Evolutionary conservation across 2,888 invertebrate genomes (phyloP).

Genomic region (Drosophila meridiana): DNA sequence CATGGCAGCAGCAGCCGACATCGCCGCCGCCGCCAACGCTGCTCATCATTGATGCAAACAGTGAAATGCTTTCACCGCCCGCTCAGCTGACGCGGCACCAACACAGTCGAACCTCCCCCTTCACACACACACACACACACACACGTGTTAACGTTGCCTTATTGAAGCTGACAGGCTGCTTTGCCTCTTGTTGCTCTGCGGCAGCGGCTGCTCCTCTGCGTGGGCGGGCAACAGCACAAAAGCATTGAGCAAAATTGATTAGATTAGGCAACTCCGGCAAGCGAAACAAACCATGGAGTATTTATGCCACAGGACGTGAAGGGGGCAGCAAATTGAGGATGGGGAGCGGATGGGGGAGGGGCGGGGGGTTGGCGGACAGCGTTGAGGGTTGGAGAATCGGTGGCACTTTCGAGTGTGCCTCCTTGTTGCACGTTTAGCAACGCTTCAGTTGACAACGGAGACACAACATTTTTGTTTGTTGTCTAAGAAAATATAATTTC

Average conservation of each 20-base stretch:
- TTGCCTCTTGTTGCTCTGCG: constrained; percentile 39
- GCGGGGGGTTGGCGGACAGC: background rate
- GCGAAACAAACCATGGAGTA: constrained; percentile 54
- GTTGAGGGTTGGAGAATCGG: background rate
- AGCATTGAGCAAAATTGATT: constrained; percentile 73
- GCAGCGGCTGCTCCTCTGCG: constrained; percentile 29
- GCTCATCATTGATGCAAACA: constrained; percentile 79
- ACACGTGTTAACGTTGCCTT: constrained; percentile 73
- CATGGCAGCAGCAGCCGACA: constrained; percentile 13
- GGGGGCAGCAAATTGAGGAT: background rate
- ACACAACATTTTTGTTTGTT: constrained; percentile 8
- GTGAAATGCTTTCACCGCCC: constrained; percentile 76
- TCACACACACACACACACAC: constrained; percentile 17
- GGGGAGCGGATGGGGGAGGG: background rate
- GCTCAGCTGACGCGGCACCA: constrained; percentile 36
- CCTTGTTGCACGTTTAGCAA: constrained; percentile 42
- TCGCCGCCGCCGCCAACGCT: constrained; percentile 5
- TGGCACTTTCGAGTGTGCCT: constrained; percentile 9
- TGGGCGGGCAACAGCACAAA: constrained; percentile 54
- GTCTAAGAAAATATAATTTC: constrained; percentile 25
- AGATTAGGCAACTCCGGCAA: constrained; percentile 66
- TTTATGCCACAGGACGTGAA: constrained; percentile 34
- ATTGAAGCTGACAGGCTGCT: constrained; percentile 73
- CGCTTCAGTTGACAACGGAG: constrained; percentile 52
- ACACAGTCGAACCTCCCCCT: background rate